These are phyloP conservation scores for Coelogynopora nodosa DNA, from an alignment of 2,888 invertebrate genomes.

Conservation along the genomic window DNA sequence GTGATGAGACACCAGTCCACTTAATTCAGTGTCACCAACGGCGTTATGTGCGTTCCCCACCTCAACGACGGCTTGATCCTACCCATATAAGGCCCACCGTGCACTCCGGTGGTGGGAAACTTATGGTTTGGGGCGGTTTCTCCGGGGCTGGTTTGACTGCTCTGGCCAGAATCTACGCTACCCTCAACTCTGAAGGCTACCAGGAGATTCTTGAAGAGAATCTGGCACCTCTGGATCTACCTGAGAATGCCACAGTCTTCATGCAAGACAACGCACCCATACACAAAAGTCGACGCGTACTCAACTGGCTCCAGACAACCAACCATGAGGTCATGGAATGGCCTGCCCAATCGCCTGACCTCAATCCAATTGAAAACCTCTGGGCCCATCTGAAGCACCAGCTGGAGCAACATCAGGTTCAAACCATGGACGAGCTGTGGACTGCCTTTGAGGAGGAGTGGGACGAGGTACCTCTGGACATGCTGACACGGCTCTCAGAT, in stretches of 20 bases:
- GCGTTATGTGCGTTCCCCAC: background rate
- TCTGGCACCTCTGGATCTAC: background rate
- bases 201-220: background rate
- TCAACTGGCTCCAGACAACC: background rate
- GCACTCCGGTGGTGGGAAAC: background rate
- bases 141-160: background rate
- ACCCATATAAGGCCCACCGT: background rate
- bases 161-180: background rate
- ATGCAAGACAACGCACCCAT: background rate
- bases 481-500: too few relatives aligned
- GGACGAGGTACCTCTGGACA: too few relatives aligned
- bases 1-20: background rate
- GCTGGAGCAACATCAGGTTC: background rate
- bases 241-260: background rate
- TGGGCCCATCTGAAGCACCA: background rate
- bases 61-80: background rate
- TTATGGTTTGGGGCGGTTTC: background rate
- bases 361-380: background rate
- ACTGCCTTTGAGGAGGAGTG: too few relatives aligned
- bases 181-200: background rate
- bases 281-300: background rate
- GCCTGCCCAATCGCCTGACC: background rate
- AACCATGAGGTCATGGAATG: background rate
- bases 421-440: too few relatives aligned
- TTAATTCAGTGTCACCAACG: background rate